Percentiles rank a stretch among this genome's conserved stretches.
These are phyloP conservation scores for Xestia sexstrigata DNA, from an alignment of 2,888 invertebrate species.

Conservation along the genomic window DNA sequence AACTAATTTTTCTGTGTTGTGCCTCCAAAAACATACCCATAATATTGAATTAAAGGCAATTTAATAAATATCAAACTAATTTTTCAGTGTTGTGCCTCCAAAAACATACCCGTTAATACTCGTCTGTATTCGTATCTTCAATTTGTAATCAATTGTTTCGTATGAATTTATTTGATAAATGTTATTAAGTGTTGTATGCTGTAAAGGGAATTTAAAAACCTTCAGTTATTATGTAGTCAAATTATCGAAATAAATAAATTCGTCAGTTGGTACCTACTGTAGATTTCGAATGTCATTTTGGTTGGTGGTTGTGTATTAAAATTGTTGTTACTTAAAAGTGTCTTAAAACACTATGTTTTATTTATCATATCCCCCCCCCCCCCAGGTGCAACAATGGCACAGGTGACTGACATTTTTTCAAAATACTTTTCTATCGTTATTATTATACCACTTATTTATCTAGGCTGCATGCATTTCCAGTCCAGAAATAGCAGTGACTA, in stretches of 20 bases:
- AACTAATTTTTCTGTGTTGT: not conserved
- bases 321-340: conserved; percentile 26
- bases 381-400: not conserved
- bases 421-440: not conserved
- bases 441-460: not conserved
- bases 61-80: too few species aligned
- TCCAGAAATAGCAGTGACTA: too few species aligned
- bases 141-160: conserved; percentile 23
- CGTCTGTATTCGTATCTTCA: conserved; percentile 12
- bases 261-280: conserved; percentile 12
- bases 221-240: conserved; percentile 13
- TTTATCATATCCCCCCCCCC: not conserved
- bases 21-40: not conserved
- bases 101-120: not conserved
- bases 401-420: not conserved
- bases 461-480: too few species aligned
- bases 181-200: conserved; percentile 25
- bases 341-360: not conserved
- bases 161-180: conserved; percentile 34
- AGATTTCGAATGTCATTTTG: conserved; percentile 22
- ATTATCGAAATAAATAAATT: conserved; percentile 20
- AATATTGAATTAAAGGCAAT: too few species aligned
- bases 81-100: too few species aligned
- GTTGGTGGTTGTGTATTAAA: conserved; percentile 30
- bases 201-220: conserved; percentile 16